Conservation (phyloP, 2,797 vertebrate species). For the Sebastes reedi region DNA sequence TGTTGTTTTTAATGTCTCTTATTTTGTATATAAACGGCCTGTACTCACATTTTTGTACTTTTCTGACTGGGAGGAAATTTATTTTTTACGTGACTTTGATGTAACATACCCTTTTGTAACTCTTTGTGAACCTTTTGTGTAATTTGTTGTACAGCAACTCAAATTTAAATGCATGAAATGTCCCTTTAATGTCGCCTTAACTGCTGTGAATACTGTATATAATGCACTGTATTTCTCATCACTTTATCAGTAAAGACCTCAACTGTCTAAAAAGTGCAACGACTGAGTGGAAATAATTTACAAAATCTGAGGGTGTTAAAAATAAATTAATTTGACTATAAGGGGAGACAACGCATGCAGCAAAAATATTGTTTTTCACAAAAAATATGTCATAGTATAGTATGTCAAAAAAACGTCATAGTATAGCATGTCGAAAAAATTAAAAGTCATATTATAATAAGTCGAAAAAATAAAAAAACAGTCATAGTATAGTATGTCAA, state of each 20-base stretch:
- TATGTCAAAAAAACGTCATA: too few relatives aligned
- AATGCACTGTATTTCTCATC: constrained; percentile 69
- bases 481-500: too few relatives aligned
- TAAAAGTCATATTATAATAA: too few relatives aligned
- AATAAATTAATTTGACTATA: neutral
- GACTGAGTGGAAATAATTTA: neutral
- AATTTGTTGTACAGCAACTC: constrained; percentile 67
- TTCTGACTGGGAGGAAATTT: constrained; percentile 78
- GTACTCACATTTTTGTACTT: constrained; percentile 80
- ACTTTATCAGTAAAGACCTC: constrained; percentile 85
- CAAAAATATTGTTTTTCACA: too few relatives aligned
- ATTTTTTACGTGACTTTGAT: constrained; percentile 75
- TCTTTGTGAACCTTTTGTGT: constrained; percentile 60
- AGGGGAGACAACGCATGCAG: accelerated
- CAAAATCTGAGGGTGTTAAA: neutral
- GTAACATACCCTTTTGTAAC: constrained; percentile 77
- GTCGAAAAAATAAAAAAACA: too few relatives aligned
- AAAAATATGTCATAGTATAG: too few relatives aligned
- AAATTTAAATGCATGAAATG: constrained; percentile 60
- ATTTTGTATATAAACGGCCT: constrained; percentile 80
- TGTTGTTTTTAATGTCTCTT: constrained; percentile 72
- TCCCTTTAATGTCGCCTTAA: constrained; percentile 67
- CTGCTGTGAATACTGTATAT: constrained; percentile 83
- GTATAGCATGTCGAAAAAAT: too few relatives aligned
- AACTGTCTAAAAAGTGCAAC: constrained; percentile 6